phyloP scores from a whole-genome alignment of 2,888 invertebrate species.

The Caradrina clavipalpis region DNA sequence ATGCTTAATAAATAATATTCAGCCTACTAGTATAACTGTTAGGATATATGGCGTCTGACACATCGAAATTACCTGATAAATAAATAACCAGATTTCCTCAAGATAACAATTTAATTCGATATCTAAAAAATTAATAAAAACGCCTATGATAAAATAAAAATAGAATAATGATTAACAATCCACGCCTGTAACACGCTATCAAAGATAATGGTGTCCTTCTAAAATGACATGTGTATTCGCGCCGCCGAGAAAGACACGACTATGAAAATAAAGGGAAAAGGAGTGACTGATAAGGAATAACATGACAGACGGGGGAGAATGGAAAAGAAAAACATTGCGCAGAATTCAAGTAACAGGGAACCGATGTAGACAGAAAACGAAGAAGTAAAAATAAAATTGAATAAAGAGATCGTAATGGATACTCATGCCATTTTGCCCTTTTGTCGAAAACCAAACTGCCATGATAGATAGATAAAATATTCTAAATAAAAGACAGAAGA shows the following conservation, averaged over 20 bases:
- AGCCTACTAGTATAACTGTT: not conserved
- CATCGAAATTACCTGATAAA: constrained; percentile 13
- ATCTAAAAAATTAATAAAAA: constrained; percentile 27
- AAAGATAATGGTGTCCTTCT: constrained; percentile 5
- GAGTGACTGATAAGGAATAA: not conserved
- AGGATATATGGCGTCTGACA: constrained; percentile 4
- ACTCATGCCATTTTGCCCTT: not conserved
- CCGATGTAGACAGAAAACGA: not conserved
- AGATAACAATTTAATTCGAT: constrained; percentile 29
- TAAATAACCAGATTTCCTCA: constrained; percentile 3
- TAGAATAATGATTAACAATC: constrained; percentile 19
- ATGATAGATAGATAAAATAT: not conserved
- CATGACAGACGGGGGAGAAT: not conserved
- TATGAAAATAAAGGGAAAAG: not conserved
- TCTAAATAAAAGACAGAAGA: constrained; percentile 9
- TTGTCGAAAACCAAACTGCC: too few relatives aligned
- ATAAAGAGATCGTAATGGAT: not conserved
- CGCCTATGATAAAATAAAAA: constrained; percentile 10
- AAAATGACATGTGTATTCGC: constrained; percentile 3
- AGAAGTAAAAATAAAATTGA: not conserved
- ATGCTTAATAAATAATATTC: not conserved
- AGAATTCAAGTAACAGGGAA: not conserved
- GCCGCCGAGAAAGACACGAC: not conserved
- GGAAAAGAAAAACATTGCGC: not conserved
- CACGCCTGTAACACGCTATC: constrained; percentile 14